Evolutionary conservation across 2,888 invertebrate genomes (phyloP), one percentile per base, ranked within the genome.

Genomic region (Andrena camellia): DNA sequence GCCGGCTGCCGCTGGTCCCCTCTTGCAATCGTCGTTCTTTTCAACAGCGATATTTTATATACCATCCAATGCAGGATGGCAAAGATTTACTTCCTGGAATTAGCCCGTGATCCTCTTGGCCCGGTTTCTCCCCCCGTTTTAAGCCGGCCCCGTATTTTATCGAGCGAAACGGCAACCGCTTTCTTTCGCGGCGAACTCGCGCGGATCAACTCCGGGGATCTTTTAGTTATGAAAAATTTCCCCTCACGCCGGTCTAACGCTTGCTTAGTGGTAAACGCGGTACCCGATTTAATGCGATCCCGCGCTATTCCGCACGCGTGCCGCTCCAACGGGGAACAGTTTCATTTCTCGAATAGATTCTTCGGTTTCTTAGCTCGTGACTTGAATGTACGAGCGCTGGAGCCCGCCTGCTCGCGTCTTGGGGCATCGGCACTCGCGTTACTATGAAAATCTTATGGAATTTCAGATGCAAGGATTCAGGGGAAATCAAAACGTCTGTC

Each of bases 1-100:
- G 70, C 78, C 81, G 72, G 84, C 75, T 78, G 42, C 42, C 42
- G 1, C 13, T 4, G 42, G 42, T 83, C 87, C 71, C 83, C 79
- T 63, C 26, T 59, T 26, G 29, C 59, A 29, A 29, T 81, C 57
- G 17, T 66, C 75, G 3, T 78, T 72, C 57, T 70, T 66, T 66
- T 31, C 26, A 8, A 7, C 73, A 20, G n/a, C 52, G 33, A 59
- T 71, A 69, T 71, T 81, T 73, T 66, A 60, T 26, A 31, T 6
- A 23, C 29, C 13, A 5, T 17, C 13, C 42, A 17, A 42, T 42
- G 42, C n/a, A 54, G 31, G 8, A n/a, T 33, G 60, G 62, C 20
- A 67, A 63, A n/a, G 80, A 83, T 78, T 76, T 66, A 71, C 62
- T 75, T 69, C 48, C 63, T 20, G 23, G 66, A 62, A 77, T 77